These are phyloP conservation scores for Stenodera caucasica DNA, from an alignment of 2,888 invertebrate genomes.

Conservation along the genomic window DNA sequence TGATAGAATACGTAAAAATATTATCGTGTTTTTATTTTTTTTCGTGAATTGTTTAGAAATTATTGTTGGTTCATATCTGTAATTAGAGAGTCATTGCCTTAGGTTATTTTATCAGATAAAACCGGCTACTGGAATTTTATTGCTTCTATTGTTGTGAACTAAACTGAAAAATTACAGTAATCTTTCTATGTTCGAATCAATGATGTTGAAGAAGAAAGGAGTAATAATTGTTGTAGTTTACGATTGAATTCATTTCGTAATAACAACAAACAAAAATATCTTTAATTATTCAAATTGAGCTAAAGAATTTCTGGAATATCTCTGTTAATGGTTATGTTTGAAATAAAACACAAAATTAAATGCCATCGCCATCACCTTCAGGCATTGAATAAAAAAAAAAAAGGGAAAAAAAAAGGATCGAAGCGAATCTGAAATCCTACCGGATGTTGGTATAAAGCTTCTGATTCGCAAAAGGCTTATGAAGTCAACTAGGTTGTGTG, in stretches of 20 bases:
- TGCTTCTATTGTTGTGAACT: not conserved
- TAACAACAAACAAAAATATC: too few species aligned
- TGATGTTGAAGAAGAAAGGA: not conserved
- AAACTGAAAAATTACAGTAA: not conserved
- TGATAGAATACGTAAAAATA: not conserved
- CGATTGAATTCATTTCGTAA: not conserved
- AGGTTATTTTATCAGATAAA: not conserved
- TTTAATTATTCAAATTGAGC: too few species aligned
- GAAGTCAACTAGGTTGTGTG: slow-evolving; percentile 19
- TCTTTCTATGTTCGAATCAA: not conserved
- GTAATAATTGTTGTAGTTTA: not conserved
- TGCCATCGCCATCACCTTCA: slow-evolving; percentile 17
- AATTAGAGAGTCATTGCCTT: not conserved
- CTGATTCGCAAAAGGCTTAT: slow-evolving; percentile 24
- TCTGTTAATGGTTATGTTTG: not conserved
- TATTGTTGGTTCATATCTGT: slow-evolving; percentile 13
- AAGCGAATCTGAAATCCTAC: slow-evolving; percentile 27
- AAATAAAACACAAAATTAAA: not conserved
- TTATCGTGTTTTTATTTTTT: slow-evolving; percentile 23
- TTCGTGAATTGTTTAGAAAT: too few species aligned
- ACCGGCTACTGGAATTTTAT: not conserved
- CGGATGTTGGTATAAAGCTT: slow-evolving; percentile 28
- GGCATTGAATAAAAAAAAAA: slow-evolving; percentile 28
- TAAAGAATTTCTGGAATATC: not conserved
- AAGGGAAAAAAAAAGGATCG: too few species aligned